These are phyloP conservation scores for Anastrepha obliqua DNA, from an alignment of 1,140 invertebrate species.

Conservation along the genomic window DNA sequence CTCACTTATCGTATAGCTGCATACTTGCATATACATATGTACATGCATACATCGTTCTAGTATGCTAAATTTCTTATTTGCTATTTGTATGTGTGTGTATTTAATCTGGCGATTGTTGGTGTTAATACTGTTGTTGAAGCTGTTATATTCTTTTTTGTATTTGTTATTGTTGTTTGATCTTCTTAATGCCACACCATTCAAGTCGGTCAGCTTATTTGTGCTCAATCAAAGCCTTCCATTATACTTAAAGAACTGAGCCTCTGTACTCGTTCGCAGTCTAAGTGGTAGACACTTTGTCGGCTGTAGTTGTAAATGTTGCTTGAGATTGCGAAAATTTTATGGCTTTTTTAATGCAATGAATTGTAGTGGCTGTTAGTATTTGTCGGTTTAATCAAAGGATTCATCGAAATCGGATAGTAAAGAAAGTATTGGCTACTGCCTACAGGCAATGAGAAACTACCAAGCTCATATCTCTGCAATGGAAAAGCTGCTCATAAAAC, in stretches of 20 bases:
- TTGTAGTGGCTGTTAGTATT: neutral
- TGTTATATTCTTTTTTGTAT: slow-evolving; percentile 6
- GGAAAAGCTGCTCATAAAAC: no score
- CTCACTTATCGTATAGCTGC: neutral
- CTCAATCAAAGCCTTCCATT: slow-evolving; percentile 24
- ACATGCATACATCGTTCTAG: neutral
- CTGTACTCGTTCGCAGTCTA: neutral
- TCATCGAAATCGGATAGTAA: neutral
- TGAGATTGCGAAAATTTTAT: slow-evolving; percentile 42
- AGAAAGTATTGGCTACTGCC: no score
- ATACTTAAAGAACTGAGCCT: neutral
- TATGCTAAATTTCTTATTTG: slow-evolving; percentile 10
- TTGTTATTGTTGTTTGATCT: neutral
- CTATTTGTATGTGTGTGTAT: slow-evolving; percentile 1
- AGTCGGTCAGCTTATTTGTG: neutral
- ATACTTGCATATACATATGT: neutral
- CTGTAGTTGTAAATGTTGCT: slow-evolving; percentile 13
- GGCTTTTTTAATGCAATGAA: slow-evolving; percentile 44
- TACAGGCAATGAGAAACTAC: no score
- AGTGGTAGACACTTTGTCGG: slow-evolving; percentile 8
- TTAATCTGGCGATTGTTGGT: slow-evolving; percentile 46
- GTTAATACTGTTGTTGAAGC: slow-evolving; percentile 49
- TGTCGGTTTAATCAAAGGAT: neutral
- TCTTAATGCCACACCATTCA: neutral
- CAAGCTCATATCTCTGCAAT: no score